Base-by-base conservation (phyloP, 1,140 invertebrate species). In the Papilio helenus region DNA sequence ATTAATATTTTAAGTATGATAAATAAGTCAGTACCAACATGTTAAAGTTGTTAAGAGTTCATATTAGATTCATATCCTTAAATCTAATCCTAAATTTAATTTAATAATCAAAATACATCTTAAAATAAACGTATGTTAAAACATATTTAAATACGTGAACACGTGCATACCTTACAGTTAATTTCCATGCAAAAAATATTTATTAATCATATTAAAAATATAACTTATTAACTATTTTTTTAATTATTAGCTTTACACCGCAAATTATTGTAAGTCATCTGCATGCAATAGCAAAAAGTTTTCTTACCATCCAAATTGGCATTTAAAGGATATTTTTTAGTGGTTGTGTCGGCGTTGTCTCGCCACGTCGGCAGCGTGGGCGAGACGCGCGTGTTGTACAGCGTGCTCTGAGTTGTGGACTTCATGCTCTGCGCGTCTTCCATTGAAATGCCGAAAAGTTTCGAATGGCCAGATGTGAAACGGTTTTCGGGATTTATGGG, bases 381-480 rank as follows among this genome's bases (percentile, higher is more conserved):
- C 23, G 95, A 96, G 1, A 96, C 95, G 79, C 95, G 94, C 1
- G 95, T 95, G 79, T 95, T 91, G 61, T 95, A 95, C 16, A 93
- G 82, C 34, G 95, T 92, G 61, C 93, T 93, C 80, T 95, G 94
- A 1, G 95, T 95, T 51, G 95, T 88, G 44, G 95, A 91, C 87
- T 94, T 89, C 92, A 95, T 87, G 81, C 89, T 93, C 79, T 94
- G 94, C 65, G 95, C 95, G 81, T 96, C 95, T 84, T 96, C 95
- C 34, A 96, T 95, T 78, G 95, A 95, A 55, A 96, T 93, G 51
- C 95, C 95, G 80, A 96, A 96, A 61, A 95, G 92, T 82, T 96
- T 96, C 81, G 96, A 95, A 88, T 96, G 95, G 14, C 95, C 95
- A 20, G 95, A 96, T 16, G 95, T 96, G 81, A 96, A 96, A 44